Conservation (phyloP, 2,888 invertebrate genomes). For the Salpingus planirostris region DNA sequence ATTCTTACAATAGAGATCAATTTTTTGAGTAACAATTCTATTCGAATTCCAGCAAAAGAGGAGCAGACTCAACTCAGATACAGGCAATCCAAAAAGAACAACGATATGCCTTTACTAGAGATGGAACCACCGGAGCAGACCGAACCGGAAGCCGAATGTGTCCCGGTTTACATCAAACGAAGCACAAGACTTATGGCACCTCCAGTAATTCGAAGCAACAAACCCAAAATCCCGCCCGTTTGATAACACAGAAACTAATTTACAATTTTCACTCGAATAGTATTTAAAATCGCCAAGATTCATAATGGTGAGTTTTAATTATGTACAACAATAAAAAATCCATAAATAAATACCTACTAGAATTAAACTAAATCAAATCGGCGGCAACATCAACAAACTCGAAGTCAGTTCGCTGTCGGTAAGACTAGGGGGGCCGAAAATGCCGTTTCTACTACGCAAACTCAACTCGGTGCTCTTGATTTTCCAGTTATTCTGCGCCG, state of each 20-base stretch:
- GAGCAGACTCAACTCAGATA: constrained; percentile 16
- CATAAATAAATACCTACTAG: too few species aligned
- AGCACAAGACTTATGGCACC: constrained; percentile 14
- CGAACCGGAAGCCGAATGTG: constrained; percentile 11
- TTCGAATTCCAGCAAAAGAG: constrained; percentile 17
- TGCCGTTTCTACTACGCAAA: constrained; percentile 35
- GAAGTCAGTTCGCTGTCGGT: constrained; percentile 30
- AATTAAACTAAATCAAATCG: too few species aligned
- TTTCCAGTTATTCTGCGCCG: constrained; percentile 57
- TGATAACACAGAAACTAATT: too few species aligned
- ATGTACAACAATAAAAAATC: too few species aligned
- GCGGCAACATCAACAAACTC: constrained; percentile 22
- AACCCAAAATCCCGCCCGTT: constrained; percentile 16
- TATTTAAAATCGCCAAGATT: too few species aligned
- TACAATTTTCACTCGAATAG: too few species aligned
- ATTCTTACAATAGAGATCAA: background rate
- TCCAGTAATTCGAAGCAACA: constrained; percentile 16
- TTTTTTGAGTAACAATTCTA: background rate
- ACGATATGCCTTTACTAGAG: constrained; percentile 16
- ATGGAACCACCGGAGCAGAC: constrained; percentile 3
- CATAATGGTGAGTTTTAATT: too few species aligned
- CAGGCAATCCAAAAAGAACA: constrained; percentile 4
- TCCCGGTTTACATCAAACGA: constrained; percentile 20
- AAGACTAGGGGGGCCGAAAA: constrained; percentile 24
- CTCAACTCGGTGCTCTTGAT: constrained; percentile 50